phyloP scores from a whole-genome alignment of 2,888 invertebrate genomes.

The Drosophila tanythrix region DNA sequence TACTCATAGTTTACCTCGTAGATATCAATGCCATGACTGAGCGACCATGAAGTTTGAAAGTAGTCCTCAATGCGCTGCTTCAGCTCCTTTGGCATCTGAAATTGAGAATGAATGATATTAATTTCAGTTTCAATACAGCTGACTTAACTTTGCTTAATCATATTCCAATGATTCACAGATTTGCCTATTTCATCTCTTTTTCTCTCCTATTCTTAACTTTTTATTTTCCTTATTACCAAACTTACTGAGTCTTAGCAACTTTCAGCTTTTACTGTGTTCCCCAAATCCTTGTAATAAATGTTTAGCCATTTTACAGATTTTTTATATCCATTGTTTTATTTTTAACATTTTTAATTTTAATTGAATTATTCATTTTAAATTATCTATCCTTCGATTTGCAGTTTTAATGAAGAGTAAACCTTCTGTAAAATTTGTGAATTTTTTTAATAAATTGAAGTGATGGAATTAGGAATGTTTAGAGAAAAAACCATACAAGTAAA shows the following conservation, averaged over 20 bases:
- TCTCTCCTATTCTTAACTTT: background rate
- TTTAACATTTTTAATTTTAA: background rate
- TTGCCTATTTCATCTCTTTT: background rate
- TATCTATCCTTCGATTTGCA: background rate
- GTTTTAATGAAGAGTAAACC: no score
- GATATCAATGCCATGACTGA: slow-evolving; percentile 98
- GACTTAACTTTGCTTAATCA: background rate
- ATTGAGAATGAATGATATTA: background rate
- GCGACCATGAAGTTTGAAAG: slow-evolving; percentile 99
- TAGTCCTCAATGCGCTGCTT: slow-evolving; percentile 98
- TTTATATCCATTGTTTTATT: background rate
- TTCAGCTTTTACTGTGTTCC: background rate
- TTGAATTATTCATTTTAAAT: background rate
- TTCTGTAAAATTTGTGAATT: no score
- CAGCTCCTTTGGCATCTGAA: slow-evolving; percentile 93
- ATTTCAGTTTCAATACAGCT: background rate
- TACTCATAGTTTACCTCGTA: slow-evolving; percentile 90
- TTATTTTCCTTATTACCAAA: background rate
- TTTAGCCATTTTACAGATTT: background rate
- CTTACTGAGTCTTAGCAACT: background rate
- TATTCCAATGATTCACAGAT: background rate
- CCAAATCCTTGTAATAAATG: background rate
- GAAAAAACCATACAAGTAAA: background rate
- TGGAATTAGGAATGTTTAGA: no score
- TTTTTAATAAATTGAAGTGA: no score